Evolutionary conservation across 1,140 invertebrate species (phyloP), one percentile per base, ranked within the genome.

Genomic region (Dendrolimus punctatus): DNA sequence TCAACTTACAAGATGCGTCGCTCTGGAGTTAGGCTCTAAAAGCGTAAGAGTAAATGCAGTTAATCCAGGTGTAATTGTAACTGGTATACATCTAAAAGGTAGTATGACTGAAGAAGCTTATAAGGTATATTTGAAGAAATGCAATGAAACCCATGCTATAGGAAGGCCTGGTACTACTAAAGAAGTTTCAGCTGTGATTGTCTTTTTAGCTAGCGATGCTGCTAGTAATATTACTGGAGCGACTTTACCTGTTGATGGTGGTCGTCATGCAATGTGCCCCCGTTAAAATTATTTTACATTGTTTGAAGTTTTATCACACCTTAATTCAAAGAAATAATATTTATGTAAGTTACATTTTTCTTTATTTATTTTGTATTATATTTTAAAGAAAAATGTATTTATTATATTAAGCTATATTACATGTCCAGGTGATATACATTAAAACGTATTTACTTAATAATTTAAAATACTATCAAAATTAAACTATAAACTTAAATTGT

Each of bases 161-260:
- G 93, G 94, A 36, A 87, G 95, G 66, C 79, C 91, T 5, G 95
- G 94, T 40, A 79, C 90, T 55, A 73, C 89, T 9, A 89, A 90
- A 5, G 95, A 96, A 89, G 93, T 95, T 6, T 93, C 95, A 2
- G 88, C 89, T 45, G 82, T 91, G 0, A 95, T 96, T 63, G 89
- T 91, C 45, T 96, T 95, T 80, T 83, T 96, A 40, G 94, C 95
- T 5, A 93, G 93, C 37, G 91, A 94, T 58, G 88, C 88, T 60
- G 90, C 94, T 5, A 92, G 91, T 62, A 95, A 94, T 69, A 93
- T 95, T 6, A 96, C 95, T 51, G 95, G 94, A 36, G 92, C 87
- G 9, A 91, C 89, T 8, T 53, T 96, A 44, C 90, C 93, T 40
- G 91, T 96, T 23, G 95, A 96, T 89, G 95, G 95, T 39, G 95